Conservation (phyloP, 2,113 vertebrate species). For the Alethe castanea region DNA sequence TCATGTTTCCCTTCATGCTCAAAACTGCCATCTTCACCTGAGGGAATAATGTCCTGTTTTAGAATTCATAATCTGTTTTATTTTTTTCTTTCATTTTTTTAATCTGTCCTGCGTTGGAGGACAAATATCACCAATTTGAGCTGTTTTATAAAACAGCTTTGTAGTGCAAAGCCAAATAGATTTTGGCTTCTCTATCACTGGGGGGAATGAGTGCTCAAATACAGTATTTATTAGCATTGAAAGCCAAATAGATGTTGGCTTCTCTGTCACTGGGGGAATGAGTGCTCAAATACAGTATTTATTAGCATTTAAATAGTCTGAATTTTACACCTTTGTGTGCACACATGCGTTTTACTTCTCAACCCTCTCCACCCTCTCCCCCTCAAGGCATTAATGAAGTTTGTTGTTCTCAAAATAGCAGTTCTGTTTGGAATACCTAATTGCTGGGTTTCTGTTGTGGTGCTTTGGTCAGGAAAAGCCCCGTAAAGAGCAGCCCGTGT, state of each 20-base stretch:
- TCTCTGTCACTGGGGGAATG: neutral
- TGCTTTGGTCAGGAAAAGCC: neutral
- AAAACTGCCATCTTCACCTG: neutral
- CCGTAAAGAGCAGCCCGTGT: neutral
- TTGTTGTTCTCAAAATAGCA: slow-evolving; percentile 34
- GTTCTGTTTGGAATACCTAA: neutral
- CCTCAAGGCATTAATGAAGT: neutral
- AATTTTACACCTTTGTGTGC: neutral
- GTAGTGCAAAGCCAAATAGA: neutral
- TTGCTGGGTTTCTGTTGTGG: neutral
- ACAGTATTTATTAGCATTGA: neutral
- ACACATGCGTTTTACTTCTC: neutral
- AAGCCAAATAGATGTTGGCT: neutral
- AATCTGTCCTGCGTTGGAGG: neutral
- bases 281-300: neutral
- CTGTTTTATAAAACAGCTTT: neutral
- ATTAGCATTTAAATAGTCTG: neutral
- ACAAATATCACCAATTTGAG: neutral
- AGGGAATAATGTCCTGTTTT: neutral
- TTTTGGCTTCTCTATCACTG: neutral
- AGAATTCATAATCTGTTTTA: neutral
- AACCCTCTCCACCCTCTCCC: neutral
- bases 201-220: neutral
- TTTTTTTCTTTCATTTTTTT: too few species aligned
- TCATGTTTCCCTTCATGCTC: neutral